Evolutionary conservation across 2,888 invertebrate genomes (phyloP), one percentile per base, ranked within the genome.

Genomic region (Lagria hirta): DNA sequence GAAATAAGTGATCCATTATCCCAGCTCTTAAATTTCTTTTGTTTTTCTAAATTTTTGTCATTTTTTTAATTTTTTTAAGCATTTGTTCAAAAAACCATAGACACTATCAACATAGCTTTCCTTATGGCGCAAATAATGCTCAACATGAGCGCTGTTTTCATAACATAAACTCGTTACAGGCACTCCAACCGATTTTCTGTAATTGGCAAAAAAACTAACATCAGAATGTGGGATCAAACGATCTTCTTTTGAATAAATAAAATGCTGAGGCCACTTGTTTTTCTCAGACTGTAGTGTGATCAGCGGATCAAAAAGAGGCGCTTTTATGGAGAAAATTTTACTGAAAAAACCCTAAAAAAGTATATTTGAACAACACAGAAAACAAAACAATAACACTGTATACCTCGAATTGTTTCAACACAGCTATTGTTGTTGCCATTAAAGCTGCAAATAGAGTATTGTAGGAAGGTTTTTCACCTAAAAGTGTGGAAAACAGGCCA

Each of bases 81-180:
- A 82, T 55, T 76, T 77, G 54, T 77, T 77, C 10, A 82, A 75
- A 62, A 82, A 82, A 48, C 71, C 74, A 61, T 75, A 78, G 17
- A 81, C 78, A 38, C 77, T 78, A 46, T 76, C 75, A 7, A 80
- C 73, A 58, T 82, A 82, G 48, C 78, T 77, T 28, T 80, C 75
- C 21, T 77, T 79, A 63, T 86, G 80, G 44, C 75, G 74, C 7
- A 78, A 75, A 50, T 78, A 80, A 62, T 88, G 87, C 58, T 83
- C 81, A 0, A 87, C 86, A 67, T 88, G 88, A n/a, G 81, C 79
- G 5, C 86, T 85, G 60, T 82, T 80, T 41, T 82, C 80, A 68
- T 84, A 87, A 43, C 81, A 78, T 20, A 82, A 72, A 17, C 77
- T 72, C 12, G 78, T 75, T 1, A 84, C 81, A 45, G 76, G 71